Evolutionary conservation across 2,888 invertebrate species (phyloP), one percentile per base, ranked within the genome.

Genomic region (Caenorhabditis becei): DNA sequence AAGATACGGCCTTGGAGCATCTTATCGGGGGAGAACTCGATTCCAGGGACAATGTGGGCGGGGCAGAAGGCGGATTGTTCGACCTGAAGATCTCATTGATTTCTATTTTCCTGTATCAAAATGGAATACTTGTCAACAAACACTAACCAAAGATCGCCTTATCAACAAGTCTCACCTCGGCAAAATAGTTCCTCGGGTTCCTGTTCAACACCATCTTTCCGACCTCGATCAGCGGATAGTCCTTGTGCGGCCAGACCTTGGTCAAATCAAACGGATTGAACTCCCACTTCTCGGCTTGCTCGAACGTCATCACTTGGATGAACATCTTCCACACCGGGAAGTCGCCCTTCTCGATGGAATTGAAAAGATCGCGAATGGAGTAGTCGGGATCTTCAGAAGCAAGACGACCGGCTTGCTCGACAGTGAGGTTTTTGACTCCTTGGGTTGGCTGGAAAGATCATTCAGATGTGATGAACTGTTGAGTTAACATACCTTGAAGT

Each of bases 241-340:
- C 88, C 16, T 63, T 67, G 65, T 91, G 91, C 24, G 91, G 90
- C 91, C 91, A 91, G 47, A 91, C 85, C 86, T 92, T 92, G 10
- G 93, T 92, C 5, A 93, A 88, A 80, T 93, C 93, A 77, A 93
- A 93, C 0, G 93, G 92, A 87, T 93, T 92, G 86, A 91, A 93
- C 49, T 91, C 89, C 51, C 89, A 89, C 11, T 89, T 90, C 80
- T 91, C 91, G 11, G 93, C 91, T 75, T 93, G 91, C 16, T 92
- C 89, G 63, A 89, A 88, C 0, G 92, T 91, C 92, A 93, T 92
- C 24, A 93, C 88, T 84, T 90, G 90, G 67, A 93, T 91, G 69
- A 91, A 91, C 32, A 93, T 80, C 67, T 89, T 92, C 93, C 93
- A 93, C 0, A 91, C 85, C 1, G 93, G 93, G 82, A 88, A 92